Evolutionary conservation across 2,888 invertebrate genomes (phyloP).

Genomic region (Microdon myrmicae): DNA sequence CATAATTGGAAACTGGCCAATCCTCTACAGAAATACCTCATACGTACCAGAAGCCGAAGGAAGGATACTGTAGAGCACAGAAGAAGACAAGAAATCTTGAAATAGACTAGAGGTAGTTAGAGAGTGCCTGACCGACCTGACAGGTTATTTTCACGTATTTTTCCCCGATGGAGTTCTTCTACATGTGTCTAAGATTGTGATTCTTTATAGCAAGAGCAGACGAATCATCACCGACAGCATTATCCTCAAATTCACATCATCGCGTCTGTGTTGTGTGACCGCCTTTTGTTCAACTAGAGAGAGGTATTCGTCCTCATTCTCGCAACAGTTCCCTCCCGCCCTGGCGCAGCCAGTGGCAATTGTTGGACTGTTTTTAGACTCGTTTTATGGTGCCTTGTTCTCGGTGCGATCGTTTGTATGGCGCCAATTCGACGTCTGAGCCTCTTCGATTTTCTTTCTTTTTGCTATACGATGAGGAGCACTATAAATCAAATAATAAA

Average conservation of each 20-base stretch:
- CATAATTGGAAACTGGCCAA: constrained; percentile 43
- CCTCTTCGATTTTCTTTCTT: constrained; percentile 22
- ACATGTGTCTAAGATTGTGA: too few relatives aligned
- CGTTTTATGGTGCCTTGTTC: constrained; percentile 22
- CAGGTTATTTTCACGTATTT: not conserved
- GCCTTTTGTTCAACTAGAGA: not conserved
- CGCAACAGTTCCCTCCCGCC: constrained; percentile 11
- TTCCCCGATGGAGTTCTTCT: constrained; percentile 1
- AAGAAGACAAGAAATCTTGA: constrained; percentile 34
- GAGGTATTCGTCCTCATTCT: constrained; percentile 18
- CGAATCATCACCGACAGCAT: constrained; percentile 29
- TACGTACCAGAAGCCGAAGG: not conserved
- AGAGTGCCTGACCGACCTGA: constrained; percentile 25
- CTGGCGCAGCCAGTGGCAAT: constrained; percentile 5
- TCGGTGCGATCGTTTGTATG: constrained; percentile 42
- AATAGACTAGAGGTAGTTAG: constrained; percentile 37
- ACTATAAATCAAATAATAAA: too few relatives aligned
- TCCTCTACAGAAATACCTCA: constrained; percentile 26
- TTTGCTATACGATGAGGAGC: constrained; percentile 1
- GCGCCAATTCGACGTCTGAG: constrained; percentile 46
- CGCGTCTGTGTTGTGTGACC: constrained; percentile 5
- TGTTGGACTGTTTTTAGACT: constrained; percentile 31
- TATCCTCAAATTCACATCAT: constrained; percentile 21
- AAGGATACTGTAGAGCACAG: constrained; percentile 5
- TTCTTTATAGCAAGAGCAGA: constrained; percentile 16